Base-by-base conservation (phyloP, 2,797 vertebrate species). In the Fistularia tabacaria region DNA sequence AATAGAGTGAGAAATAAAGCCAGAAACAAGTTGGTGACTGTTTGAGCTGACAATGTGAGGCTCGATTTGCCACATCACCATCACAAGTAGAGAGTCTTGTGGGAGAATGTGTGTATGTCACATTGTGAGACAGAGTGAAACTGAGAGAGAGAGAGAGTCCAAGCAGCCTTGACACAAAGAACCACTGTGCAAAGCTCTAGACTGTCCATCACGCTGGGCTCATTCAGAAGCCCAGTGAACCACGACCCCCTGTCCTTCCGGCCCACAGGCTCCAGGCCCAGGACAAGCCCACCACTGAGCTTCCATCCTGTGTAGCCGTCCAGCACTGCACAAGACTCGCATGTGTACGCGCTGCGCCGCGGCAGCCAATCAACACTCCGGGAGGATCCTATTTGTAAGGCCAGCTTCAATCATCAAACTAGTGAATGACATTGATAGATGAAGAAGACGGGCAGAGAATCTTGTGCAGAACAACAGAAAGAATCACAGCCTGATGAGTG, bases 121-220 rank as follows among this genome's bases (percentile, higher is more conserved):
- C 56, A 73, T 54, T 77, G 69, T 77, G 39, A 25, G 25, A 62
- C 8, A 46, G 14, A 48, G 48, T 46, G 41, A 56, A 60, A 57
- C 52, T 56, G 6, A 68, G 10, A 65, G 25, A 68, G 43, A 71
- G 46, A 46, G 3, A 55, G 59, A 70, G 79, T 78, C 77, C 76
- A 80, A 84, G 64, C 84, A 70, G 44, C 25, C 46, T 43, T 6
- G 41, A 78, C 59, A 91, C 88, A 91, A 89, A 91, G 85, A 67
- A 64, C 69, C 77, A 89, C 79, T 91, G 88, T 90, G 75, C 82
- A 54, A 56, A 64, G 69, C 53, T 56, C 59, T n/a, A 50, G 73
- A 74, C 71, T 84, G 80, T 82, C 84, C 80, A 82, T 87, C 85
- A 83, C 81, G 57, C 66, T 69, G 71, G 80, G 76, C 60, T 81